phyloP scores from a whole-genome alignment of 37 sponge, comb jelly and placozoan species.

The Haliclona indistincta region DNA sequence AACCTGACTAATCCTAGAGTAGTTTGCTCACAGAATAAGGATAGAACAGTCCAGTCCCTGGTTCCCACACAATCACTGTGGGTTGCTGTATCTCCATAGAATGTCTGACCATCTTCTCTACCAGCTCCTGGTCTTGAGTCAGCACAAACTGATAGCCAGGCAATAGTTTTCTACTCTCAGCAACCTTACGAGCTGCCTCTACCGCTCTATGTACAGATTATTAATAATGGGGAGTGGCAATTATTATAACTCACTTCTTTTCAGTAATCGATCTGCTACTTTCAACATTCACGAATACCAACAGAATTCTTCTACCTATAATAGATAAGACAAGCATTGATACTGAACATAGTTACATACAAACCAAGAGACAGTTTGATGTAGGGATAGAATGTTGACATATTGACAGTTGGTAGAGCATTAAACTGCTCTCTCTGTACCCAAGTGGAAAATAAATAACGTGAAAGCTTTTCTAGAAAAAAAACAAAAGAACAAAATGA shows the following conservation, averaged over 20 bases:
- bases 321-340: background rate
- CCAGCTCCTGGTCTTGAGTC: constrained; percentile 10
- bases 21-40: constrained; percentile 7
- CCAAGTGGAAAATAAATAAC: background rate
- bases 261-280: background rate
- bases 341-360: background rate
- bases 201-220: constrained; percentile 18
- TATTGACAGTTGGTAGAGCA: constrained; percentile 40
- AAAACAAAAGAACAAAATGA: background rate
- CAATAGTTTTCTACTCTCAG: constrained; percentile 35
- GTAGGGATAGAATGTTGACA: constrained; percentile 9
- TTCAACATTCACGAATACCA: background rate
- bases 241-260: constrained; percentile 21
- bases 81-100: constrained; percentile 16
- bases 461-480: background rate
- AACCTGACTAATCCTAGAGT: background rate
- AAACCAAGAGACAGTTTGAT: too few species aligned
- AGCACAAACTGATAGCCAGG: constrained; percentile 41
- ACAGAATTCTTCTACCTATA: background rate
- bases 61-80: constrained; percentile 44
- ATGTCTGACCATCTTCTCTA: constrained; percentile 22
- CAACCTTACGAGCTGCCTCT: constrained; percentile 44
- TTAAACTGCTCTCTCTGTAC: constrained; percentile 10
- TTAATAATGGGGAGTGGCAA: background rate
- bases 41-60: constrained; percentile 39